Base-by-base conservation (phyloP, 2,797 vertebrate genomes). In the Amazona ochrocephala region DNA sequence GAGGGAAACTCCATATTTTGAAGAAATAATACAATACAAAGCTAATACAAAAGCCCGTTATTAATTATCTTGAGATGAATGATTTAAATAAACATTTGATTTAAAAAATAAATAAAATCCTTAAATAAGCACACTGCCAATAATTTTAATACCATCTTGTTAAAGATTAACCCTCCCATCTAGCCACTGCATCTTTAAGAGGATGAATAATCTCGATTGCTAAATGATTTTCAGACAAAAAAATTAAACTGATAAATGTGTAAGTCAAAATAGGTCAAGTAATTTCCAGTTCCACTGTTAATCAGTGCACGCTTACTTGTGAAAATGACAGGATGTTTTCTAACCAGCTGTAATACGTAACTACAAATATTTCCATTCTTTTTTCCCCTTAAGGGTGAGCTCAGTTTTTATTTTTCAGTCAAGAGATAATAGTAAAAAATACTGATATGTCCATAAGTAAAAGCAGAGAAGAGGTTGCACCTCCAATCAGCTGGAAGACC, bases 11-110 rank as follows among this genome's bases (percentile, higher is more conserved):
- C 5, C 26, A 22, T 80, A 76, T 58, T 89, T 71, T 94, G 66
- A 96, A 72, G 71, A 90, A 50, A 13, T 71, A 95, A 79, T 64
- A 89, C 42, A 94, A 88, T 48, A 86, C 64, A 91, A 95, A 93
- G 11, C 27, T 86, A 78, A 85, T 54, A 87, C 26, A 80, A 60
- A 96, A 77, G 14, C 10, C 78, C 92, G 26, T 86, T 94, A 89
- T 32, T 45, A 88, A 34, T 58, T 56, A 34, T 56, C 54, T 90
- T 51, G 11, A 93, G 47, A 78, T 3, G 16, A 86, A 71, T 39
- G 5, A 0, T 87, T 90, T 39, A 82, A 87, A 85, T 24, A 75
- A 47, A 5, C 8, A 53, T 30, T 16, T 53, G 6, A 53, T 60
- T 26, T 7, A 50, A 72, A 87, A 42, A 42, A 42, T 24, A 34